Percentiles rank a stretch among this genome's conserved stretches.
These are phyloP conservation scores for Nesoenas mayeri DNA, from an alignment of 2,113 vertebrate species.

Conservation along the genomic window DNA sequence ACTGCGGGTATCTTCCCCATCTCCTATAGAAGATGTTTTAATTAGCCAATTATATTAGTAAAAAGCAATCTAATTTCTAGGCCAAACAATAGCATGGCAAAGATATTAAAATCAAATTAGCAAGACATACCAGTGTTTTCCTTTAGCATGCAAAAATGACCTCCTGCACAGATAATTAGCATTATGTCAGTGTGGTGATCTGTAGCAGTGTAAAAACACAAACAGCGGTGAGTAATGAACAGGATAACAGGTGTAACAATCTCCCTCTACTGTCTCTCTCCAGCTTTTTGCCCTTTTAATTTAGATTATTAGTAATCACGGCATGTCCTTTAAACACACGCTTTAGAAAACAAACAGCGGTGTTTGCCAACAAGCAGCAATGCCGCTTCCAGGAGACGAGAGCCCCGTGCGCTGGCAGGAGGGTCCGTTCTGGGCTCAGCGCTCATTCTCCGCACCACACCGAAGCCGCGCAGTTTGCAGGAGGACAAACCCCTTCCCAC, in stretches of 20 bases:
- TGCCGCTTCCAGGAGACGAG: neutral
- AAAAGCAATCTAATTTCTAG: conserved; percentile 57
- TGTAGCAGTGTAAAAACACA: neutral
- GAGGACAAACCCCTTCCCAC: neutral
- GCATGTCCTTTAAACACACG: neutral
- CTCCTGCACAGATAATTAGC: conserved; percentile 43
- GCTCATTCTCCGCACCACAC: fast-evolving
- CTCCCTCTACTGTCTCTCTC: neutral
- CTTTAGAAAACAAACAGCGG: neutral
- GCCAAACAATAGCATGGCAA: conserved; percentile 42
- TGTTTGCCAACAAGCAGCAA: neutral
- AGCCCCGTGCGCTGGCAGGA: no score
- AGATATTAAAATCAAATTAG: conserved; percentile 55
- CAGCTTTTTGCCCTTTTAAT: neutral
- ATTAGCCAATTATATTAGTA: conserved; percentile 55
- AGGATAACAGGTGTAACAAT: neutral
- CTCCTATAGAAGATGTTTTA: conserved; percentile 38
- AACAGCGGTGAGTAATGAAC: neutral
- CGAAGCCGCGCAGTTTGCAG: neutral
- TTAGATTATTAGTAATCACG: neutral
- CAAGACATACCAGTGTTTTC: conserved; percentile 19
- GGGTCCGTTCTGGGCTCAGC: neutral
- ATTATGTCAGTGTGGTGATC: neutral
- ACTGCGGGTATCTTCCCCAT: conserved; percentile 39
- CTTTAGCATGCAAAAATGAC: neutral